Evolutionary conservation across 1,140 invertebrate genomes (phyloP).

Genomic region (Diorhabda elongata): DNA sequence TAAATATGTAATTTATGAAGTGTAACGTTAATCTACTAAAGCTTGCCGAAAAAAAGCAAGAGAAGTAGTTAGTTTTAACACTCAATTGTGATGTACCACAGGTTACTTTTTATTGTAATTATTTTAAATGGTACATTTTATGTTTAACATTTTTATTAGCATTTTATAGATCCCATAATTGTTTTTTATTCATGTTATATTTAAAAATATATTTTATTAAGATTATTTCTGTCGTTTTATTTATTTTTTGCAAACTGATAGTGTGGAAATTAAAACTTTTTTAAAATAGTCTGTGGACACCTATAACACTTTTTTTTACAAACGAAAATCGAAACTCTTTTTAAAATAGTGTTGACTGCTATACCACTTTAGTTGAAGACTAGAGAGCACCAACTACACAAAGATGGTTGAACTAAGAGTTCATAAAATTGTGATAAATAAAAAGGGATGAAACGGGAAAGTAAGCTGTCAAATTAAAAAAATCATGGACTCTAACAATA

Average conservation of each 20-base stretch:
- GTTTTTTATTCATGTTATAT: constrained; percentile 38
- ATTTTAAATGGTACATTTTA: constrained; percentile 24
- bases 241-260: not conserved
- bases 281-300: too few species aligned
- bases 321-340: too few species aligned
- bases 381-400: too few species aligned
- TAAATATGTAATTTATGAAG: constrained; percentile 18
- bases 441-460: too few species aligned
- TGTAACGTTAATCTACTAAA: constrained; percentile 26
- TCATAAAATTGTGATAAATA: too few species aligned
- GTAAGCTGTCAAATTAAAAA: too few species aligned
- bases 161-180: constrained; percentile 26
- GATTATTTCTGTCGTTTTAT: constrained; percentile 12
- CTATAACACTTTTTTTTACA: too few species aligned
- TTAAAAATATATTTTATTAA: constrained; percentile 40
- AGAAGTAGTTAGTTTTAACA: constrained; percentile 15
- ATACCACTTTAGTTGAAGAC: too few species aligned
- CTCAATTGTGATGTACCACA: constrained; percentile 25
- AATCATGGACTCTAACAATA: too few species aligned
- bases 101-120: constrained; percentile 26
- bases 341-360: too few species aligned
- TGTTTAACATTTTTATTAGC: constrained; percentile 26
- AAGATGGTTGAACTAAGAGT: too few species aligned
- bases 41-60: constrained; percentile 26
- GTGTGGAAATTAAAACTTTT: too few species aligned